Conservation (phyloP, 2,113 vertebrate species). For the Argyrosomus japonicus region DNA sequence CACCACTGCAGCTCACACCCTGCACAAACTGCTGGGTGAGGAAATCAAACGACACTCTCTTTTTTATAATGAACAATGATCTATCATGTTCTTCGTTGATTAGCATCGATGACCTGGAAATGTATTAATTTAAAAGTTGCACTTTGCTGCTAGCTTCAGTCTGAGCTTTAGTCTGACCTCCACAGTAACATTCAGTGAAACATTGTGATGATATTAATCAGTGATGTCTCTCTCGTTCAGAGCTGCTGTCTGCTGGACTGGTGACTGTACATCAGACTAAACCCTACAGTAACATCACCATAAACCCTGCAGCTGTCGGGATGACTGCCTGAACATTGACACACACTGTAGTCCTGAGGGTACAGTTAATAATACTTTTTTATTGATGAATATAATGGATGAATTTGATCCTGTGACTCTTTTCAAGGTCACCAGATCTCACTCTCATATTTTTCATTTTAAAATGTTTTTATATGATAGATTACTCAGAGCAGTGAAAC, state of each 20-base stretch:
- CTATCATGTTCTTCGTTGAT: background rate
- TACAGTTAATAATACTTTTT: background rate
- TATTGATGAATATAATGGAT: background rate
- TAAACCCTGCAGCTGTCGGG: slow-evolving; percentile 4
- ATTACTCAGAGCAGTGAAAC: background rate
- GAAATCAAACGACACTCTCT: background rate
- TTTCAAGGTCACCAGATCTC: background rate
- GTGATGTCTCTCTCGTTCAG: slow-evolving; percentile 33
- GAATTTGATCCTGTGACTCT: background rate
- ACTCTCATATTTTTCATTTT: background rate
- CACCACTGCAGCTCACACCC: slow-evolving; percentile 46
- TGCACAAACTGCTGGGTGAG: slow-evolving; percentile 67
- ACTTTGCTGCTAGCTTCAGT: background rate
- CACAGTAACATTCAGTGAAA: background rate
- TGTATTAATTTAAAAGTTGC: background rate
- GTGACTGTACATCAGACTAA: slow-evolving; percentile 45
- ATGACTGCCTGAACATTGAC: slow-evolving; percentile 21
- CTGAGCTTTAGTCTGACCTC: background rate
- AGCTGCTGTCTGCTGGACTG: slow-evolving; percentile 63
- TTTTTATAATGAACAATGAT: no score
- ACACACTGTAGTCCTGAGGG: background rate
- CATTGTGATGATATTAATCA: background rate
- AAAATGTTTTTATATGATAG: slow-evolving; percentile 16
- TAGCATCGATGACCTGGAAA: no score
- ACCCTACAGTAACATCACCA: slow-evolving; percentile 54